These are phyloP conservation scores for Ferdinandea cuprea DNA, from an alignment of 2,888 invertebrate genomes.

Conservation along the genomic window DNA sequence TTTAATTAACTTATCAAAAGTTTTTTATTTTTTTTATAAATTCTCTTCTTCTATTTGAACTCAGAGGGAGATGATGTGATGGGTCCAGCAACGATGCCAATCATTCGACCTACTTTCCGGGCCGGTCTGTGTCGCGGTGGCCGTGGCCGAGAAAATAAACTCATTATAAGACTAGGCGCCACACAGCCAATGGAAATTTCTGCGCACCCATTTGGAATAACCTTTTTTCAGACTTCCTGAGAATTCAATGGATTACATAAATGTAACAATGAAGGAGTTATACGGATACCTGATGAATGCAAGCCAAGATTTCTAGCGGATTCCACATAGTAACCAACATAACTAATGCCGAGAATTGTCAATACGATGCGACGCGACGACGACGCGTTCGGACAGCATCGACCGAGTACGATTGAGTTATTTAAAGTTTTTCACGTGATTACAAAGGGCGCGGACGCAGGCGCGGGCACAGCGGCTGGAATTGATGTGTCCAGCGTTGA, in stretches of 20 bases:
- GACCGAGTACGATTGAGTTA: constrained; percentile 49
- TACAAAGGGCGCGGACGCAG: constrained; percentile 1
- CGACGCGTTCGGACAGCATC: constrained; percentile 12
- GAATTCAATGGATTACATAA: constrained; percentile 30
- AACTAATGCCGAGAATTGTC: constrained; percentile 1
- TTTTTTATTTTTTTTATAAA: constrained; percentile 74
- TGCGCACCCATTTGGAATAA: constrained; percentile 53
- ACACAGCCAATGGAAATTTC: constrained; percentile 39
- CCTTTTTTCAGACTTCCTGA: constrained; percentile 22
- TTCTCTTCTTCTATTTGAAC: constrained; percentile 24
- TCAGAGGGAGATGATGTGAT: background rate
- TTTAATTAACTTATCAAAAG: constrained; percentile 81
- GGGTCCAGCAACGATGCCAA: constrained; percentile 52
- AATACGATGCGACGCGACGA: background rate
- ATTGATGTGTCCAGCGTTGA: constrained; percentile 59
- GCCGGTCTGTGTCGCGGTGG: constrained; percentile 5
- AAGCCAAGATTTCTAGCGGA: constrained; percentile 12
- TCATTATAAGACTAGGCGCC: constrained; percentile 63
- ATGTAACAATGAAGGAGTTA: constrained; percentile 1
- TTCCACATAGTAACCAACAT: background rate
- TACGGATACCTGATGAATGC: background rate
- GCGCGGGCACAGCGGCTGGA: constrained; percentile 15
- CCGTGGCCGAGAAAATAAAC: constrained; percentile 44
- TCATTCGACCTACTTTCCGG: constrained; percentile 67
- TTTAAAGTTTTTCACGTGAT: constrained; percentile 58